phyloP scores from a whole-genome alignment of 2,113 vertebrate species.

The Rhynchopsitta pachyrhyncha region DNA sequence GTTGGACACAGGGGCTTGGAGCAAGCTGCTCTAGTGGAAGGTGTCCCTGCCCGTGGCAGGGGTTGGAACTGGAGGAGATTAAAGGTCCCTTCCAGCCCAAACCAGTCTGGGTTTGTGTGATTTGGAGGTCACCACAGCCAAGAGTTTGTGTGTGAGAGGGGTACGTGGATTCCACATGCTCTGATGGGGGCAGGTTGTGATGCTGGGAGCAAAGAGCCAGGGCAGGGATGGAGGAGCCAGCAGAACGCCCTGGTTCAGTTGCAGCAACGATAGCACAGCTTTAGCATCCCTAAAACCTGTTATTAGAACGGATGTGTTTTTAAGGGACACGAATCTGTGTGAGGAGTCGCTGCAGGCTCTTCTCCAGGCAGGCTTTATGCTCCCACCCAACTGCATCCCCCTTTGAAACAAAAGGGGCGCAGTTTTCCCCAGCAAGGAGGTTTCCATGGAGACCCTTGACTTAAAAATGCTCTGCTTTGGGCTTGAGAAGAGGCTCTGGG shows the following conservation, averaged over 20 bases:
- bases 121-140: background rate
- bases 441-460: slow-evolving; percentile 53
- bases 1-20: no score
- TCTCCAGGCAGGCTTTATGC: background rate
- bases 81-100: background rate
- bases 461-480: background rate
- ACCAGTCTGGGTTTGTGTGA: no score
- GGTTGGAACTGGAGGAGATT: background rate
- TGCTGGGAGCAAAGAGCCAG: background rate
- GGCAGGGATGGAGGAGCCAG: background rate
- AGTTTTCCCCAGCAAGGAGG: background rate
- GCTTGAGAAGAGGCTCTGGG: background rate
- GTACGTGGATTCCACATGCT: fast-evolving
- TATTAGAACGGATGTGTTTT: background rate
- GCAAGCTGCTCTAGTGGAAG: background rate
- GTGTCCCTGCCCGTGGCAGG: background rate
- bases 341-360: background rate
- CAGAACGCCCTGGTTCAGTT: background rate
- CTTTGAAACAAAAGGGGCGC: background rate
- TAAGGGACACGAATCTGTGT: background rate
- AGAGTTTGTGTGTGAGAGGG: background rate
- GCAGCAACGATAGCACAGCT: background rate
- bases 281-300: background rate
- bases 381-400: background rate
- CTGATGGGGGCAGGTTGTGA: background rate